These are phyloP conservation scores for Nothocercus nigrocapillus DNA, from an alignment of 2,113 vertebrate genomes.

Conservation along the genomic window DNA sequence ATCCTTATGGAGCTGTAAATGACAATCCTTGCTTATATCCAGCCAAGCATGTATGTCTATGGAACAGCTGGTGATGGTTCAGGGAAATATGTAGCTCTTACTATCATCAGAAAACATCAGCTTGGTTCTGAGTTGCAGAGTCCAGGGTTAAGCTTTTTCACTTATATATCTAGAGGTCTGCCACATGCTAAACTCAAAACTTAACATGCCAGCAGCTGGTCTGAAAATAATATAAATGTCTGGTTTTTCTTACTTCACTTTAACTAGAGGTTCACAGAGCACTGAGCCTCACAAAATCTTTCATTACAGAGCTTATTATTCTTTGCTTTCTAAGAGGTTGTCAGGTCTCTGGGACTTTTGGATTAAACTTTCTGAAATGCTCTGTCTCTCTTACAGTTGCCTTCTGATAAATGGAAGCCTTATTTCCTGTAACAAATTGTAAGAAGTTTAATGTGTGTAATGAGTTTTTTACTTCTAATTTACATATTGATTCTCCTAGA, in stretches of 20 bases:
- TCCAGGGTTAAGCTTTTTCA: neutral
- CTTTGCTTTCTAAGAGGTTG: constrained; percentile 12
- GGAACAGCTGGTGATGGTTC: neutral
- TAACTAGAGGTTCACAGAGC: neutral
- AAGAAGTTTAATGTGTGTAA: neutral
- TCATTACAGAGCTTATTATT: neutral
- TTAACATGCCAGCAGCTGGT: neutral
- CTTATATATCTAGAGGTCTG: neutral
- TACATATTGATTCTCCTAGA: neutral
- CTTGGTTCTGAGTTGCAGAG: neutral
- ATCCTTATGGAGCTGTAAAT: neutral
- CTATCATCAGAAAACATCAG: neutral
- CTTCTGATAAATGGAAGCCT: neutral
- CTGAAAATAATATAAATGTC: neutral
- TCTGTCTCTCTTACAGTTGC: neutral
- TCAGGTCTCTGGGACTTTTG: neutral
- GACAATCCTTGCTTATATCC: neutral
- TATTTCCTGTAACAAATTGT: neutral
- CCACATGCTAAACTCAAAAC: neutral
- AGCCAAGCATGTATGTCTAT: neutral
- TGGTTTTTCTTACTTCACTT: neutral
- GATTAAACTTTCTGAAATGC: neutral
- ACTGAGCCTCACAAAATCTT: neutral
- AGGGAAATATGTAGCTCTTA: neutral
- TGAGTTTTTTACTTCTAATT: neutral